Percentiles rank a stretch among this genome's conserved stretches.
phyloP scores from a whole-genome alignment of 2,797 vertebrate species.

The Anniella stebbinsi region DNA sequence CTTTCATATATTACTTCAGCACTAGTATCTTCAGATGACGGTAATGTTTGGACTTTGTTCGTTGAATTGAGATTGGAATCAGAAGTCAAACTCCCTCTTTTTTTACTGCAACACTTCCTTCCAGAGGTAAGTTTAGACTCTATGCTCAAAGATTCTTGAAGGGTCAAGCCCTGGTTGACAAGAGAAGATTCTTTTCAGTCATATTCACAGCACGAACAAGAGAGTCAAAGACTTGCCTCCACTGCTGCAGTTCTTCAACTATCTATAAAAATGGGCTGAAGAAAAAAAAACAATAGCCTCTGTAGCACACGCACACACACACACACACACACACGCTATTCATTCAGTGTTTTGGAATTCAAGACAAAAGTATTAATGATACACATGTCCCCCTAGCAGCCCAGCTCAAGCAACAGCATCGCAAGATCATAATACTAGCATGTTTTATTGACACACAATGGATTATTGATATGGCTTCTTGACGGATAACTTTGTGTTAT shows the following conservation, averaged over 20 bases:
- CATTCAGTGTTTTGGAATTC: background rate
- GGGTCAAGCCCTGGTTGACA: constrained; percentile 43
- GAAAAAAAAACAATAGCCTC: background rate
- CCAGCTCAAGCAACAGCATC: background rate
- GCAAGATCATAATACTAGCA: background rate
- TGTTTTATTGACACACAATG: background rate
- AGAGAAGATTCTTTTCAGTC: constrained; percentile 40
- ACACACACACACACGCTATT: background rate
- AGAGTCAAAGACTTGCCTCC: constrained; percentile 27
- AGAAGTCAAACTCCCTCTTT: background rate
- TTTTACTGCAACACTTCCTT: constrained; percentile 52
- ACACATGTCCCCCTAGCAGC: background rate
- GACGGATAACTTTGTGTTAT: background rate
- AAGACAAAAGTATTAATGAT: background rate
- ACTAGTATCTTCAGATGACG: constrained; percentile 39
- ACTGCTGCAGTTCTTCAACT: constrained; percentile 23
- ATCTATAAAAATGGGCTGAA: constrained; percentile 16
- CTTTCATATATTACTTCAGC: constrained; percentile 20
- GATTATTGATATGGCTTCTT: constrained; percentile 11
- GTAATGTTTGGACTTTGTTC: constrained; percentile 34
- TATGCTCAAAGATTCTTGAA: background rate
- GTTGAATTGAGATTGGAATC: constrained; percentile 18
- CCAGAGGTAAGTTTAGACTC: constrained; percentile 27
- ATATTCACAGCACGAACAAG: constrained; percentile 38
- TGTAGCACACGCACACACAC: background rate